These are phyloP conservation scores for Pollenia amentaria DNA, from an alignment of 2,888 invertebrate genomes.

Conservation along the genomic window DNA sequence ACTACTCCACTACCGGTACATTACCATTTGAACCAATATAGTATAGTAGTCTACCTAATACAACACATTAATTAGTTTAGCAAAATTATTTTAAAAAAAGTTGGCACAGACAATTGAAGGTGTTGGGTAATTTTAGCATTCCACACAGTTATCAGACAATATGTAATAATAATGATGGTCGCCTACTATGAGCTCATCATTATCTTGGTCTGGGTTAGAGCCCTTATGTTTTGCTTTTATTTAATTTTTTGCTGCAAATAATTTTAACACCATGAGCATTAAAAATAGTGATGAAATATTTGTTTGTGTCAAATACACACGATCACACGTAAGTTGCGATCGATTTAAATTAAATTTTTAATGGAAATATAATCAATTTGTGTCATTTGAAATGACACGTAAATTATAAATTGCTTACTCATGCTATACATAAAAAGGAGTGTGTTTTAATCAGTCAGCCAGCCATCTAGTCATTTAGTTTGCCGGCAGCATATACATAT, in stretches of 20 bases:
- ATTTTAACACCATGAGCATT: background rate
- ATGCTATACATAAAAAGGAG: conserved; percentile 44
- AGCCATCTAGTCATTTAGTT: conserved; percentile 8
- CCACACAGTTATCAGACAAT: conserved; percentile 34
- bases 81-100: conserved; percentile 13
- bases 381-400: conserved; percentile 44
- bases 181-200: conserved; percentile 10
- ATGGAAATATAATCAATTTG: conserved; percentile 66
- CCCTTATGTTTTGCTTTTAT: conserved; percentile 38
- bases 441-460: conserved; percentile 22
- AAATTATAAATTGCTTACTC: conserved; percentile 53
- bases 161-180: conserved; percentile 35
- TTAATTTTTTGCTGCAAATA: background rate
- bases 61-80: background rate
- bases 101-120: conserved; percentile 16
- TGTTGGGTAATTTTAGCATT: conserved; percentile 48
- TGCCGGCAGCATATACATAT: conserved; percentile 15
- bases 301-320: conserved; percentile 34
- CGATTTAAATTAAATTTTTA: conserved; percentile 46
- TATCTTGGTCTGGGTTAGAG: conserved; percentile 16
- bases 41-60: background rate
- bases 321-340: conserved; percentile 11
- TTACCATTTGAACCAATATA: background rate
- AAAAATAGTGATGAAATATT: background rate
- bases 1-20: background rate